Base-by-base conservation (phyloP, 1,140 invertebrate species). In the Papilio xuthus region DNA sequence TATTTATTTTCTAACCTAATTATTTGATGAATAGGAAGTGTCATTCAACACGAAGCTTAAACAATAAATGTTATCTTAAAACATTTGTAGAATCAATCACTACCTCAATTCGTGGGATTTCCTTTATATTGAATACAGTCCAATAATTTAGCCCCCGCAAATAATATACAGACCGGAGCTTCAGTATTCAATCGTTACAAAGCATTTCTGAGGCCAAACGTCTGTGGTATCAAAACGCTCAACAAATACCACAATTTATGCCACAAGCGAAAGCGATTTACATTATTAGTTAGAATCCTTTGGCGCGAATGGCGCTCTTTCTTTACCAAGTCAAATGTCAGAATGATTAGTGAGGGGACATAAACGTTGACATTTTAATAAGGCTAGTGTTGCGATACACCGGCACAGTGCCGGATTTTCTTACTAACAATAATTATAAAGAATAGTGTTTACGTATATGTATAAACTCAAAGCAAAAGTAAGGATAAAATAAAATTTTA, bases 191-290 rank as follows among this genome's bases (percentile, higher is more conserved):
- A 73, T 47, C n/a, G 37, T 42, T 71, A 44, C 23, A 73, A 47
- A 73, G 42, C 71, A 73, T 73, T 73, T 73, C 71, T 73, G 71
- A 73, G 41, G 37, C 71, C 71, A 42, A 73, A 73, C 42, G 42
- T 73, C 71, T 73, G 71, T 44, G 71, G 71, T 42, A 73, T 73
- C 71, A 73, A 44, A 73, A n/a, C 41, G 71, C 37, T 73, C 71
- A 44, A 73, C 41, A 42, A 73, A 26, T 26, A 23, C n/a, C 41
- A 32, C 18, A 32, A n/a, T 70, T 2, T 42, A 42, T 20, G 28
- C 20, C 18, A 41, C 20, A 73, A 50, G 41, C 23, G 7, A 4
- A 44, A 73, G 44, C 32, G 41, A 73, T 20, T 50, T n/a, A n/a
- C n/a, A n/a, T n/a, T n/a, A n/a, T n/a, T n/a, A n/a, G n/a, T n/a